phyloP scores from a whole-genome alignment of 2,888 invertebrate species.

The Reticulitermes lucifugus region DNA sequence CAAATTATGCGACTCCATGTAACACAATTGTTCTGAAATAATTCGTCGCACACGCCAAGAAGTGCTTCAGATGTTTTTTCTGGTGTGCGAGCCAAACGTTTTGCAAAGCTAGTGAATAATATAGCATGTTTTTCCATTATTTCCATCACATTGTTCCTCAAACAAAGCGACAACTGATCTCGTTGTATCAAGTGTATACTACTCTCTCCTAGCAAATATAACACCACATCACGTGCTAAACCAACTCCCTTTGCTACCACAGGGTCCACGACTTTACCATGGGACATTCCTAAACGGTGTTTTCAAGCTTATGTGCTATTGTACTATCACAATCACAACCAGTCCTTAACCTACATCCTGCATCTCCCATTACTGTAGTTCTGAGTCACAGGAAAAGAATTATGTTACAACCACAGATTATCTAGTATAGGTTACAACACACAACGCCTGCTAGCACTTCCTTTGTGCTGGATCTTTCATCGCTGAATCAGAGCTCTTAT shows the following conservation, averaged over 20 bases:
- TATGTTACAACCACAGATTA: too few relatives aligned
- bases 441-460: too few relatives aligned
- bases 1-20: constrained; percentile 64
- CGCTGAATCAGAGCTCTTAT: too few relatives aligned
- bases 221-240: constrained; percentile 61
- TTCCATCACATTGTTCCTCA: constrained; percentile 63
- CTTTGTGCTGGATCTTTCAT: too few relatives aligned
- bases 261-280: neutral
- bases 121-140: constrained; percentile 65
- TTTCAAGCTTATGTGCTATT: too few relatives aligned
- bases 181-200: constrained; percentile 61
- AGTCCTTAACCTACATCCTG: too few relatives aligned
- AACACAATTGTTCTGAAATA: constrained; percentile 58
- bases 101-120: constrained; percentile 65
- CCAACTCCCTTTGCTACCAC: constrained; percentile 60
- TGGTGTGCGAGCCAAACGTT: constrained; percentile 62
- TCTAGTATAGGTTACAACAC: too few relatives aligned
- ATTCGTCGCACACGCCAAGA: constrained; percentile 57
- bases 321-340: too few relatives aligned
- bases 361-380: too few relatives aligned
- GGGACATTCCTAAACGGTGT: too few relatives aligned
- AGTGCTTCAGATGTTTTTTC: constrained; percentile 65
- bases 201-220: constrained; percentile 60
- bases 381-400: too few relatives aligned
- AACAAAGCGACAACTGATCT: constrained; percentile 63